Conservation (phyloP, 1,140 invertebrate genomes). For the Spodoptera litura region DNA sequence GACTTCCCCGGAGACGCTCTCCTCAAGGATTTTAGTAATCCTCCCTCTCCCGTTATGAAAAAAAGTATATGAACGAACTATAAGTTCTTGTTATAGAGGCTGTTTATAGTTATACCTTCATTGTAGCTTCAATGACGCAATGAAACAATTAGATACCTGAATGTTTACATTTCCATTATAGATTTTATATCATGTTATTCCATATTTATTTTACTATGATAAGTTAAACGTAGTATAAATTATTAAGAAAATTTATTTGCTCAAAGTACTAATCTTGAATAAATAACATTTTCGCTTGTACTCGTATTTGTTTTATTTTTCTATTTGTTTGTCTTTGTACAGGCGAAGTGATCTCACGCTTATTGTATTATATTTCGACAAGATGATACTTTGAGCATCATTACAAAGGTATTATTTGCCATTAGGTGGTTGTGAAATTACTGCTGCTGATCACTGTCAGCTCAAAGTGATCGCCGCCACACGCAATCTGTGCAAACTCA, state of each 20-base stretch:
- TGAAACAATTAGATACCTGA: slow-evolving; percentile 76
- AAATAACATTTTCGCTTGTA: slow-evolving; percentile 61
- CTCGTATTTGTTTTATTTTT: slow-evolving; percentile 32
- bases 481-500: too few species aligned
- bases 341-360: neutral
- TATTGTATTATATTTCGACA: neutral
- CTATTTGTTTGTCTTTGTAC: slow-evolving; percentile 13
- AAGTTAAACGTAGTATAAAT: slow-evolving; percentile 79
- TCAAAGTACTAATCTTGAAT: slow-evolving; percentile 75
- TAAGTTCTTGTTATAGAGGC: slow-evolving; percentile 60
- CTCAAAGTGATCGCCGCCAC: too few species aligned
- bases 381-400: slow-evolving; percentile 15
- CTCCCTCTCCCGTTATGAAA: slow-evolving; percentile 71
- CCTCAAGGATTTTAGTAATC: slow-evolving; percentile 69
- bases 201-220: slow-evolving; percentile 76
- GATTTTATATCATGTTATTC: slow-evolving; percentile 85
- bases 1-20: slow-evolving; percentile 65
- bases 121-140: slow-evolving; percentile 61
- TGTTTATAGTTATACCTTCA: slow-evolving; percentile 61
- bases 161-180: slow-evolving; percentile 82
- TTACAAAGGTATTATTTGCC: neutral
- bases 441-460: too few species aligned
- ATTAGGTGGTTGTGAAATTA: too few species aligned
- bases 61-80: slow-evolving; percentile 73
- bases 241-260: slow-evolving; percentile 82